These are phyloP conservation scores for Drosophila insularis DNA, from an alignment of 1,140 invertebrate species.

Conservation along the genomic window DNA sequence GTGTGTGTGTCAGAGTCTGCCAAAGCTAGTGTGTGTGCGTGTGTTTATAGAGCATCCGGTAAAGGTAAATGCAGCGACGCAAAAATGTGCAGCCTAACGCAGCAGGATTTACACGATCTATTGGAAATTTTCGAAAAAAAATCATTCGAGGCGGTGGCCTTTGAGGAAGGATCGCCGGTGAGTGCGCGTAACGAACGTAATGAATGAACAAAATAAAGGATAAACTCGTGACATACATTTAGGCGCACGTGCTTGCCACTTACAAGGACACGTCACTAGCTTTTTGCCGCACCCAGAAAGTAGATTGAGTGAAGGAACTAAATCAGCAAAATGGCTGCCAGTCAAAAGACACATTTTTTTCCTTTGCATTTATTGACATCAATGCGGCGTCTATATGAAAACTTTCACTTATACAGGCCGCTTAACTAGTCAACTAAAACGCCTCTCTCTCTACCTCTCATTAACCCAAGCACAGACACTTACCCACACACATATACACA, in stretches of 20 bases:
- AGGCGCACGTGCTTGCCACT: constrained; percentile 60
- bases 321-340: neutral
- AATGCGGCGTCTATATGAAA: neutral
- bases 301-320: constrained; percentile 24
- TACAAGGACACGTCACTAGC: constrained; percentile 46
- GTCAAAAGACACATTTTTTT: neutral
- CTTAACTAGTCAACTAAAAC: neutral
- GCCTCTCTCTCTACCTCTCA: neutral
- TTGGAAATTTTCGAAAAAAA: constrained; percentile 81
- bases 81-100: constrained; percentile 72
- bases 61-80: constrained; percentile 78
- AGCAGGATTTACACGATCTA: constrained; percentile 78
- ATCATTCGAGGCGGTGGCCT: constrained; percentile 73
- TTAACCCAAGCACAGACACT: neutral
- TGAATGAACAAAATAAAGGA: neutral
- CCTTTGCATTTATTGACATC: constrained; percentile 1
- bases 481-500: neutral
- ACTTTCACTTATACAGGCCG: constrained; percentile 3
- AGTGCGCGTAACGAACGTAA: constrained; percentile 31
- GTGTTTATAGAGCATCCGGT: constrained; percentile 30
- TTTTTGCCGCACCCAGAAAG: constrained; percentile 47
- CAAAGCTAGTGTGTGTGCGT: constrained; percentile 19
- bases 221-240: constrained; percentile 55
- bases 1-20: constrained; percentile 13
- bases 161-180: constrained; percentile 77